Conservation (phyloP, 2,113 vertebrate species). For the Puffinus mauretanicus region DNA sequence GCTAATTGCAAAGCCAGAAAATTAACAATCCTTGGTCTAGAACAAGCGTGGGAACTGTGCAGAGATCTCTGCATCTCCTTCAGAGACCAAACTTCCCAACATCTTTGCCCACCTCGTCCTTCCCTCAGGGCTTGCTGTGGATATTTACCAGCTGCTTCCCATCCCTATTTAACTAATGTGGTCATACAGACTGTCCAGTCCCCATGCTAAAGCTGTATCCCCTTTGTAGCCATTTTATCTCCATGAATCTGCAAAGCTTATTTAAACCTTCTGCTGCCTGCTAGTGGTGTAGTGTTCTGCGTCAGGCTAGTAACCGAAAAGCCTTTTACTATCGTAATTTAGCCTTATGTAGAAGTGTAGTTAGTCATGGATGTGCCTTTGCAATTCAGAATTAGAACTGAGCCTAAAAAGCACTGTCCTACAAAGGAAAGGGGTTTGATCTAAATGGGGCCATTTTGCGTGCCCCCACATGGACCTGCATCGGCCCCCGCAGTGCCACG, state of each 20-base stretch:
- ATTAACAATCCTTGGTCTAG: neutral
- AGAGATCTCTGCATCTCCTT: neutral
- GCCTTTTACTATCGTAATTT: neutral
- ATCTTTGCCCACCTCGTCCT: neutral
- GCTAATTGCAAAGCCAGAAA: constrained; percentile 5
- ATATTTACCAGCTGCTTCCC: neutral
- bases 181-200: neutral
- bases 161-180: neutral
- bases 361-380: neutral
- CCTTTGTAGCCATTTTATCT: neutral
- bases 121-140: neutral
- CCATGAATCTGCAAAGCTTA: neutral
- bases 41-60: neutral
- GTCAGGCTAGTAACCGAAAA: neutral
- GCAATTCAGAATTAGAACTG: neutral
- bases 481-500: neutral
- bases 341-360: neutral
- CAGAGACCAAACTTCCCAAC: neutral
- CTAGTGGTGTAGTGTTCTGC: neutral
- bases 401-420: neutral
- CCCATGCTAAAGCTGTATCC: neutral
- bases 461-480: neutral
- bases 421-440: neutral
- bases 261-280: constrained; percentile 17
- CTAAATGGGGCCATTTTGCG: neutral